A percentile compares a stretch with the other conserved stretches of the same genome.
Evolutionary conservation across 2,888 invertebrate species (phyloP).

Genomic region (Portevinia maculata): DNA sequence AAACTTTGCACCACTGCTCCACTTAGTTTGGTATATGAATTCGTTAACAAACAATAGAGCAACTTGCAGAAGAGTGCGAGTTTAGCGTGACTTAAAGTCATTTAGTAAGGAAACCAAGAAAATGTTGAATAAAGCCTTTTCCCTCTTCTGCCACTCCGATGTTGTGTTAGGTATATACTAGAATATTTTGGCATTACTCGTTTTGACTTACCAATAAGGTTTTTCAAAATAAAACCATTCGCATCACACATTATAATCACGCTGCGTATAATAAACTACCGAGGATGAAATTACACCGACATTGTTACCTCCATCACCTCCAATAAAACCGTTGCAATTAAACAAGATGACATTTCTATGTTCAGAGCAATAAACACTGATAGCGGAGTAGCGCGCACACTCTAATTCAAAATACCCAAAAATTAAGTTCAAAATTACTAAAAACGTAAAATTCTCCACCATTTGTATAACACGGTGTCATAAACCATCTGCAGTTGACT

Average conservation of each 20-base stretch:
- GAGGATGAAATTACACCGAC: background rate
- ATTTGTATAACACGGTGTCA: conserved; percentile 63
- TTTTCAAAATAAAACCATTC: conserved; percentile 23
- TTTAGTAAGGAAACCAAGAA: too few relatives aligned
- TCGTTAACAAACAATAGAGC: too few relatives aligned
- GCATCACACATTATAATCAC: conserved; percentile 20
- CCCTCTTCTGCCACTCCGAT: too few relatives aligned
- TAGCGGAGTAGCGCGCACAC: conserved; percentile 29
- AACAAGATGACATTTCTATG: conserved; percentile 63
- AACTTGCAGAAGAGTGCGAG: too few relatives aligned
- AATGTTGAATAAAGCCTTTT: too few relatives aligned
- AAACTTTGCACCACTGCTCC: too few relatives aligned
- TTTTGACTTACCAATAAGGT: conserved; percentile 1
- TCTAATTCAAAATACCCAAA: conserved; percentile 44
- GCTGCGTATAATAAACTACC: background rate
- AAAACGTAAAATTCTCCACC: conserved; percentile 33
- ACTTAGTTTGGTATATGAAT: too few relatives aligned
- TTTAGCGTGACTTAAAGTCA: too few relatives aligned
- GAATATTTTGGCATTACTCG: too few relatives aligned
- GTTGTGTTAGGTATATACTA: too few relatives aligned
- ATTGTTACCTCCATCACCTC: conserved; percentile 4
- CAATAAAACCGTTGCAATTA: conserved; percentile 61
- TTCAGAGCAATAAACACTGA: conserved; percentile 64
- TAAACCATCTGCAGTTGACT: conserved; percentile 73
- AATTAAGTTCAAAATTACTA: conserved; percentile 60